These are phyloP conservation scores for Chloroclysta siterata DNA, from an alignment of 2,888 invertebrate species.

Conservation along the genomic window DNA sequence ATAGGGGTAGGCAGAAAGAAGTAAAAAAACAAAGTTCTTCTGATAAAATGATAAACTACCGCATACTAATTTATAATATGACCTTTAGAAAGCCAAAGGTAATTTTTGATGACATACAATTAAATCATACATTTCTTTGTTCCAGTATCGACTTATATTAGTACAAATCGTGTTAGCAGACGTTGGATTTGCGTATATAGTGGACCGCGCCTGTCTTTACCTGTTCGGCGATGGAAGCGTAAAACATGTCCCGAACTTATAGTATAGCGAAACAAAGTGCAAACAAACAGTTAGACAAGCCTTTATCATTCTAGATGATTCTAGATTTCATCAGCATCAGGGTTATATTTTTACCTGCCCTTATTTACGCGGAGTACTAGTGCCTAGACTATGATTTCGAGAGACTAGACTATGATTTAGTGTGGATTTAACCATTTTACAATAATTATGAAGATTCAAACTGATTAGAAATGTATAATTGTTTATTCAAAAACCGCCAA, in stretches of 20 bases:
- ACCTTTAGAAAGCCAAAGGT: too few species aligned
- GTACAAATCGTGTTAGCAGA: constrained; percentile 93
- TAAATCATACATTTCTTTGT: constrained; percentile 28
- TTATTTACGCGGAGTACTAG: neutral
- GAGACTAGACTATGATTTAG: neutral
- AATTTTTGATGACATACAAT: neutral
- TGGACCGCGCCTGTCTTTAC: constrained; percentile 94
- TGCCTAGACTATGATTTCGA: too few species aligned
- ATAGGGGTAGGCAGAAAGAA: too few species aligned
- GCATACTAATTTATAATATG: too few species aligned
- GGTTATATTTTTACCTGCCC: neutral
- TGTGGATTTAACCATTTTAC: too few species aligned
- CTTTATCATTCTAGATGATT: neutral
- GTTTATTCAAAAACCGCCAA: neutral
- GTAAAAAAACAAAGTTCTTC: too few species aligned
- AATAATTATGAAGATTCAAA: neutral
- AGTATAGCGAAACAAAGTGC: constrained; percentile 19
- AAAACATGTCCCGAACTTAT: constrained; percentile 53
- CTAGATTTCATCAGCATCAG: neutral
- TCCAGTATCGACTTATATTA: constrained; percentile 95
- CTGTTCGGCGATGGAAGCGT: constrained; percentile 92
- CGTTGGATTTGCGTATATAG: constrained; percentile 92
- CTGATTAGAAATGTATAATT: constrained; percentile 1
- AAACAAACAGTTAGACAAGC: constrained; percentile 8
- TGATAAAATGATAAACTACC: too few species aligned